Base-by-base conservation (phyloP, 2,888 invertebrate species). In the Sarcophaga caerulescens region DNA sequence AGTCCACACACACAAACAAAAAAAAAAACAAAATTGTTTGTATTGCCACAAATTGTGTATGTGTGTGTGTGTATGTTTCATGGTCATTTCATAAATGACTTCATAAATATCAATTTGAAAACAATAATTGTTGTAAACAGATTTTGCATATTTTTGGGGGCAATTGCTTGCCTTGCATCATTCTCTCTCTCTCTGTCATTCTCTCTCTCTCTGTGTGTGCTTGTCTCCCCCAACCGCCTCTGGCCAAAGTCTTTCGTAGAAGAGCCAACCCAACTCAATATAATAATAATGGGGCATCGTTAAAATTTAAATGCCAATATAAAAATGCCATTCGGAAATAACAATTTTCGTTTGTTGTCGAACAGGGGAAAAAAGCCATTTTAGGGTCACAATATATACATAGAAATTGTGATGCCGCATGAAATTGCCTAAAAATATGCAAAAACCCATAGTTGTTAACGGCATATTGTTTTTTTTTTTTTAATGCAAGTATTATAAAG, bases 21-120 rank as follows among this genome's bases (percentile, higher is more conserved):
- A n/a, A 52, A 62, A 17, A 71, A 79, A 78, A 74, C 81, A 73
- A 80, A 73, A 14, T 83, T 81, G 83, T 85, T 81, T 84, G 87
- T 87, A 89, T 81, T 85, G 87, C 87, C 87, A 80, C 87, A 87
- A 85, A 87, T 84, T 84, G 84, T 87, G 84, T 8, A 8, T 35
- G 10, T 35, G 35, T 35, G 2, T 35, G 35, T 35, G 8, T 35
- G 35, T 83, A 85, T 76, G 68, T 81, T 89, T 90, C 90, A 91
- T 90, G 90, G 90, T 90, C 91, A 90, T 91, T 90, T 90, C 89
- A 90, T 91, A 91, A 91, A 91, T 91, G 91, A 90, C 90, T 91
- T 90, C 91, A 91, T 91, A 91, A 91, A 91, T 90, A 91, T 90
- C 90, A 91, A 90, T 91, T 91, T 90, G 88, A 82, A 89, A 90